A percentile compares a stretch with the other conserved stretches of the same genome.
phyloP scores from a whole-genome alignment of 2,797 vertebrate species.

The Simalia tracyae region DNA sequence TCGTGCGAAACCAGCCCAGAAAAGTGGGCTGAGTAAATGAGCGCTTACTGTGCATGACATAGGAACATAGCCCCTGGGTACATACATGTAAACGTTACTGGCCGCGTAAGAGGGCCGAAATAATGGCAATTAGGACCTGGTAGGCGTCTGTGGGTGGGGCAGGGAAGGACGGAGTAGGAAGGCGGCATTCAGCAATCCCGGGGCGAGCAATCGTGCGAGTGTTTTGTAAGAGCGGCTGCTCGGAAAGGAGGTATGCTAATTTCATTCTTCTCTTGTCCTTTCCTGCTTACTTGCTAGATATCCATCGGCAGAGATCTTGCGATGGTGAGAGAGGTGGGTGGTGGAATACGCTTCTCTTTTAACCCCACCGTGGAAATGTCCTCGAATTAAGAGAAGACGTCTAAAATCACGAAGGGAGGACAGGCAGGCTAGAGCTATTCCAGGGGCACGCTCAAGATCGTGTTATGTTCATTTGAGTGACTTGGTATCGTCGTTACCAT shows the following conservation, averaged over 20 bases:
- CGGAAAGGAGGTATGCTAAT: background rate
- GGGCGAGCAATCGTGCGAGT: background rate
- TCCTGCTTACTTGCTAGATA: too few species aligned
- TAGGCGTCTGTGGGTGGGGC: background rate
- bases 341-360: background rate
- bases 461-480: background rate
- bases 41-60: background rate
- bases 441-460: background rate
- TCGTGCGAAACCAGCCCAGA: background rate
- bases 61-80: background rate
- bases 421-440: background rate
- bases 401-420: background rate
- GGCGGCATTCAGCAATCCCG: background rate
- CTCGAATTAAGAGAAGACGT: too few species aligned
- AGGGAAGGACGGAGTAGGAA: background rate
- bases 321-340: too few species aligned
- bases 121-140: conserved; percentile 27
- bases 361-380: too few species aligned
- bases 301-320: too few species aligned
- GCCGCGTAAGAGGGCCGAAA: too few species aligned
- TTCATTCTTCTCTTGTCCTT: background rate
- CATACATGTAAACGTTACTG: background rate
- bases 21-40: background rate
- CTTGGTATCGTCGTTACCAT: too few species aligned
- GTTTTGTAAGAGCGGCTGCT: background rate